Base-by-base conservation (phyloP, 2,888 invertebrate genomes). In the Xestia c-nigrum region DNA sequence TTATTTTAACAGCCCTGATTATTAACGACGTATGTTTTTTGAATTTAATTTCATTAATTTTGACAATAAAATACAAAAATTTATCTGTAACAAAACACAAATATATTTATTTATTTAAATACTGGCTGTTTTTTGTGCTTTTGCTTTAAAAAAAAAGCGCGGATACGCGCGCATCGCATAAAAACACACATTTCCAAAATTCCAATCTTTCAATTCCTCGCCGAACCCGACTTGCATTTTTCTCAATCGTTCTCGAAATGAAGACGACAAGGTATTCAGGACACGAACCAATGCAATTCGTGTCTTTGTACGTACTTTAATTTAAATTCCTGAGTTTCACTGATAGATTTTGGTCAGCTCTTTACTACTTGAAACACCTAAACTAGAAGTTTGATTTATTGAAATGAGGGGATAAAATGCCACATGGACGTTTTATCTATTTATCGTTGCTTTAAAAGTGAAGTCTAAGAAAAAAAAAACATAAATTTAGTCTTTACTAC, bases 271-370 rank as follows among this genome's bases (percentile, higher is more conserved):
- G 63, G 78, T 78, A 71, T 86, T 84, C 74, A 47, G 75, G 72
- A 64, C 72, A 74, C 82, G 66, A 80, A 83, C 78, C 76, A 87
- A 90, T 88, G 84, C 84, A 89, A 89, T 89, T 88, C 85, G 57
- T 79, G 73, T 72, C 76, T 76, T 65, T 73, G 64, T 65, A 52
- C 24, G 46, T 72, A 79, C 43, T 75, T 68, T 71, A 71, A 83
- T 81, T 85, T 73, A 55, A 76, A 79, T 81, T 72, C 57, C 40
- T 21, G 31, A 69, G 71, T 67, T 68, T 64, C 31, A n/a, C 24
- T 14, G 19, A 55, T 70, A 46, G 46, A 57, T 79, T 84, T 77
- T 12, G 12, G 38, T 47, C 52, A 31, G 43, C 14, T 72, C 5
- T 57, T 64, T 4, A 43, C 43, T 21, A 24, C 70, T 50, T 46